Base-by-base conservation (phyloP, 2,113 vertebrate species). In the Stercorarius parasiticus region DNA sequence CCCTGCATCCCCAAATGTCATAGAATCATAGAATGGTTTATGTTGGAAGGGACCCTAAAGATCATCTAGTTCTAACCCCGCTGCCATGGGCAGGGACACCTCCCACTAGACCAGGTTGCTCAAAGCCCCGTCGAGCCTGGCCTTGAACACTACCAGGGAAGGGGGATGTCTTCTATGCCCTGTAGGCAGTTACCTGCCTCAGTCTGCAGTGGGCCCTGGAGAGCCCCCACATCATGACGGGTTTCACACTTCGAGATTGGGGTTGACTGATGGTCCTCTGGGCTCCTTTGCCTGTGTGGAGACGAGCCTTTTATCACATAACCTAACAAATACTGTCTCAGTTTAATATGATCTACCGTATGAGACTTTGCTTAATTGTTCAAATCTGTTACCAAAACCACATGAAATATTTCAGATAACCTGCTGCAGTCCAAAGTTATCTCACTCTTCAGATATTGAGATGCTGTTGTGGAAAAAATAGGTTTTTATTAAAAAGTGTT, bases 221-320 rank as follows among this genome's bases (percentile, higher is more conserved):
- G 49, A n/a, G 10, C 38, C 12, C 27, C 8, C 18, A 5, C 18
- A 9, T 72, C 2, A 0, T 38, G 71, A 30, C 58, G 56, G 45
- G 19, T 47, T 85, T 74, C 45, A 23, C 12, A 38, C 21, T 55
- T 65, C 1, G 0, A 0, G 19, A 12, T 4, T 1, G 3, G 19
- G 11, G 19, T 4, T 79, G 22, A 17, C 65, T 30, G 8, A 17
- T 82, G 55, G 30, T 38, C 52, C 34, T 61, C 26, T 71, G 40
- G 32, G 15, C 29, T 66, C 27, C 15, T 78, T 67, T 78, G 27
- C 43, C 34, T 42, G 6, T 29, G 15, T 58, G 23, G 18, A 36
- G 32, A 38, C 34, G 42, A 81, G 26, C 50, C 42, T 64, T 64
- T 56, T 80, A 38, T 38, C 34, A 19, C 5, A 11, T 62, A 61